phyloP scores from a whole-genome alignment of 1,140 invertebrate species.

The Lordiphosa mommai region DNA sequence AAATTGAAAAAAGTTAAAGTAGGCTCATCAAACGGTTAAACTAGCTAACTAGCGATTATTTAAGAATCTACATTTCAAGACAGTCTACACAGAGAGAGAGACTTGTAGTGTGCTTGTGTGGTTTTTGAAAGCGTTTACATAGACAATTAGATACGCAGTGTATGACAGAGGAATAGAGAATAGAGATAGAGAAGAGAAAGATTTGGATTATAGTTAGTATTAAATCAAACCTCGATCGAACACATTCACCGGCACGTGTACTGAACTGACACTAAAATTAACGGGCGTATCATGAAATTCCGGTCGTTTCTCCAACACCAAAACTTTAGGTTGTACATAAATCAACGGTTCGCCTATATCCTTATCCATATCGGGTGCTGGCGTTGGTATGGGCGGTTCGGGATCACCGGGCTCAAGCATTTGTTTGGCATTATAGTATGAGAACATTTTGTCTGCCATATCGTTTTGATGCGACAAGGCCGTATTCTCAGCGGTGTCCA shows the following conservation, averaged over 20 bases:
- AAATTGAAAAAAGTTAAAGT: constrained; percentile 54
- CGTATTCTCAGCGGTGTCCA: constrained; percentile 89
- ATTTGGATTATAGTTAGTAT: constrained; percentile 24
- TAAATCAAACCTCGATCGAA: constrained; percentile 88
- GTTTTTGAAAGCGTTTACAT: constrained; percentile 31
- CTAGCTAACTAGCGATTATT: constrained; percentile 27
- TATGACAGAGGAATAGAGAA: constrained; percentile 18
- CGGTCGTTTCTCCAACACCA: constrained; percentile 84
- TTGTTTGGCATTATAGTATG: constrained; percentile 88
- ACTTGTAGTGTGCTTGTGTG: constrained; percentile 32
- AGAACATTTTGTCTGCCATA: constrained; percentile 83
- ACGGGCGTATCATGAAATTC: constrained; percentile 91
- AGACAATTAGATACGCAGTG: constrained; percentile 26
- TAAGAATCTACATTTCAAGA: constrained; percentile 25
- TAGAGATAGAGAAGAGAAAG: constrained; percentile 37
- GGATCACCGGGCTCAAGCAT: constrained; percentile 81
- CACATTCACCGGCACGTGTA: constrained; percentile 97
- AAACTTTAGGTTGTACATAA: constrained; percentile 81
- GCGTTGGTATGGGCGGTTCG: constrained; percentile 70
- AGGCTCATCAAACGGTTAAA: constrained; percentile 41
- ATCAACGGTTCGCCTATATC: constrained; percentile 81
- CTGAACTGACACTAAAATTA: constrained; percentile 91
- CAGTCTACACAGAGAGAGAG: constrained; percentile 36
- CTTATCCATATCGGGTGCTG: constrained; percentile 80
- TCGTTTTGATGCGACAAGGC: constrained; percentile 83